A percentile compares a stretch with the other conserved stretches of the same genome.
Conservation (phyloP, 2,113 vertebrate species). For the Trichechus manatus region DNA sequence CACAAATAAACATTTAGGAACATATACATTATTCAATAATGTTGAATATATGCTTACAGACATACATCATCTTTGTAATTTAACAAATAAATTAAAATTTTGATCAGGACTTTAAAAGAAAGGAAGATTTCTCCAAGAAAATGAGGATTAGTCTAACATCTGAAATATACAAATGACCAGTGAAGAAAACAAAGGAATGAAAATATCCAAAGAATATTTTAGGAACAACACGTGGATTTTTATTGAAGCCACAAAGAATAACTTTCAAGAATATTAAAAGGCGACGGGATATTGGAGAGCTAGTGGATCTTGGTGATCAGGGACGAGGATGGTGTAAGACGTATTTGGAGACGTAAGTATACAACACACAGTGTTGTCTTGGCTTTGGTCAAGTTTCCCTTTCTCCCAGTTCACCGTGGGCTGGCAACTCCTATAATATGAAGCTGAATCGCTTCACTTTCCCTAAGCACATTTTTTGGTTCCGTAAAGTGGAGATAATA, state of each 20-base stretch:
- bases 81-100: background rate
- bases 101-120: background rate
- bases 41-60: no score
- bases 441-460: background rate
- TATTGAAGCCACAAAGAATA: background rate
- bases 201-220: background rate
- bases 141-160: background rate
- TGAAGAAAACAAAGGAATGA: background rate
- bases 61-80: background rate
- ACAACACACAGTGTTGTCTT: background rate
- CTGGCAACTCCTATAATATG: no score
- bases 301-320: background rate
- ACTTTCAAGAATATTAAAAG: background rate
- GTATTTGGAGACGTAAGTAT: background rate
- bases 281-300: rapidly evolving
- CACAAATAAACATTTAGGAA: background rate
- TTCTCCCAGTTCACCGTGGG: background rate
- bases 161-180: background rate
- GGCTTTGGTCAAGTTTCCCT: background rate
- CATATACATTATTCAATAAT: no score
- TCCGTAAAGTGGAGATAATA: background rate
- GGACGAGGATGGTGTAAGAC: background rate
- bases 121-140: background rate
- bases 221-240: background rate
- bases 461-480: background rate